Base-by-base conservation (phyloP, 1,140 invertebrate genomes). In the Cyclina sinensis region DNA sequence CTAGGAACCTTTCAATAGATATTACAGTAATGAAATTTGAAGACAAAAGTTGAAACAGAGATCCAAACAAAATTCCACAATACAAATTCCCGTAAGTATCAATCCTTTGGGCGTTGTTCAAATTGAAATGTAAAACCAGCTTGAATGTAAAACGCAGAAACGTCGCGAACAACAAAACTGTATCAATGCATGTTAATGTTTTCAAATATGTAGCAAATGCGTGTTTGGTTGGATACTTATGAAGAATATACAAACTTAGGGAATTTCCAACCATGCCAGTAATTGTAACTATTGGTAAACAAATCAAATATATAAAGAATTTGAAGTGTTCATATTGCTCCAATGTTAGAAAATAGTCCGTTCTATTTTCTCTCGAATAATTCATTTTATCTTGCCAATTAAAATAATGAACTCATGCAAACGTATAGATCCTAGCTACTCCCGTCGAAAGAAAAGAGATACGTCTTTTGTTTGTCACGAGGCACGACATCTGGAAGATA, bases 201-300 rank as follows among this genome's bases (percentile, higher is more conserved):
- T 35, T 37, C 30, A 70, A 35, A 37, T 70, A 70, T n/a, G 14
- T 70, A 39, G 5, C 30, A 70, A 70, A 70, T 39, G 65, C 65
- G 21, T 70, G 65, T 37, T 37, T 35, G 5, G 65, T 37, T 7
- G 65, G 65, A 39, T 70, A 70, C 5, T 37, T 39, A 14, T 37
- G 65, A 70, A 70, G 65, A 11, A 70, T 39, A 16, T 70, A 70
- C 32, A 70, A 39, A 39, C 65, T 70, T 32, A 70, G 39, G 12
- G 65, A 70, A 37, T 70, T 70, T 70, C 65, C 65, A n/a, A 14
- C 21, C 21, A 70, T 18, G 11, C 65, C 65, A 37, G 18, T 37
- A 39, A 70, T 0, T 12, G 7, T 39, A 39, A 70, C 39, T 1
- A 70, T 39, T 18, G 65, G 65, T 21, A 70, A 18, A 70, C 65